Base-by-base conservation (phyloP, 1,140 invertebrate genomes). In the Arctopsyche grandis region DNA sequence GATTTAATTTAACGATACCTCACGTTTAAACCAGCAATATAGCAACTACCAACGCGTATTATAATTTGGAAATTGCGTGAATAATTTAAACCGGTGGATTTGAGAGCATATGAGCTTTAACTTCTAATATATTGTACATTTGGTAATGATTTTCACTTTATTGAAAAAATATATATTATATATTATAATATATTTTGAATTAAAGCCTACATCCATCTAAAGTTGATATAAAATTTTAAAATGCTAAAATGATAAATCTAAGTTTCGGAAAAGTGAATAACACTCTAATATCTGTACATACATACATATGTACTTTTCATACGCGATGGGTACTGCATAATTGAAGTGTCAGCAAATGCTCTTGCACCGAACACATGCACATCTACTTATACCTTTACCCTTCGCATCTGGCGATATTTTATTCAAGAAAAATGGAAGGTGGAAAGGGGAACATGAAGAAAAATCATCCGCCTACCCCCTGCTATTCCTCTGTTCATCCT, bases 41-140 rank as follows among this genome's bases (percentile, higher is more conserved):
- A 5, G 10, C 3, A 14, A 22, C 21, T 21, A 22, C 60, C 16
- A 46, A 16, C 24, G 38, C 24, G 44, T 29, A 38, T 71, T 44
- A 71, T 71, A 71, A 71, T 71, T 71, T 38, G 69, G 69, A 46
- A 71, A 71, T 71, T 71, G 44, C 69, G 46, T 71, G 69, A 71
- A 71, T 71, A 71, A n/a, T 44, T 71, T 71, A 19, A 71, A 38
- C 5, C 12, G 69, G 5, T 21, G n/a, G 44, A 10, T 21, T 66
- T 4, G 24, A n/a, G n/a, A n/a, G n/a, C n/a, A n/a, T n/a, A n/a
- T n/a, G n/a, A 71, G 69, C 24, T 29, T 71, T 71, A 38, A n/a
- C n/a, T n/a, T n/a, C n/a, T n/a, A n/a, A n/a, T n/a, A n/a, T n/a
- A n/a, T n/a, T n/a, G n/a, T n/a, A n/a, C n/a, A n/a, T n/a, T n/a